Evolutionary conservation across 2,113 vertebrate species (phyloP).

Genomic region (Saccopteryx bilineata): DNA sequence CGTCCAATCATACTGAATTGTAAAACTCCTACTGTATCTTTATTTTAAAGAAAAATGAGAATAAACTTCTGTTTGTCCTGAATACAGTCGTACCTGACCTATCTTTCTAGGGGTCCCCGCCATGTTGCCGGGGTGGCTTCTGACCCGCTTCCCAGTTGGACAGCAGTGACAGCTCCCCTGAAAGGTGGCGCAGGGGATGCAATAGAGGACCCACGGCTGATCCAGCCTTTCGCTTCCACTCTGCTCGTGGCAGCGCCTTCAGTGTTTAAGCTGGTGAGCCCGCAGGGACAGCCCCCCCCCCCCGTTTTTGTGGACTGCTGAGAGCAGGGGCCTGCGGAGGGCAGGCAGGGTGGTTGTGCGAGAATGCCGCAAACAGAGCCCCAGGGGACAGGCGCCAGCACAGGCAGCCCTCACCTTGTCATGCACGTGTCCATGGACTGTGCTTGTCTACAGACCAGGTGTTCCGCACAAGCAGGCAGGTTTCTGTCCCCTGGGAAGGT

Average conservation of each 20-base stretch:
- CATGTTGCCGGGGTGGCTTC: background rate
- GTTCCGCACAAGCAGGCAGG: background rate
- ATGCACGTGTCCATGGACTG: background rate
- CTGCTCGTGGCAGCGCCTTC: background rate
- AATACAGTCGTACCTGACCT: background rate
- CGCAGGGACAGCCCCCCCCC: background rate
- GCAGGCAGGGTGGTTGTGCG: background rate
- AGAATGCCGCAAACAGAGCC: background rate
- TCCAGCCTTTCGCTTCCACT: background rate
- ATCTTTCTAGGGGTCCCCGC: background rate
- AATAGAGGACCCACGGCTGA: background rate
- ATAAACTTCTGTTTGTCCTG: constrained; percentile 73
- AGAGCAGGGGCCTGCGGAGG: background rate
- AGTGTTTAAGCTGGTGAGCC: background rate
- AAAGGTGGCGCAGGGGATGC: background rate
- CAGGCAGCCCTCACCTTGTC: background rate
- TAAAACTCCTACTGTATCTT: constrained; percentile 71
- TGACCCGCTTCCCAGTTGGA: background rate
- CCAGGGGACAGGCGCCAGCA: background rate
- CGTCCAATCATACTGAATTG: constrained; percentile 51
- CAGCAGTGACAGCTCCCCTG: background rate
- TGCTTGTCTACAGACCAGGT: background rate
- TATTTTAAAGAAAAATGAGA: constrained; percentile 73
- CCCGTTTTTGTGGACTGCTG: background rate
- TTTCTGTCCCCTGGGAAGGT: background rate